Percentiles rank a stretch among this genome's conserved stretches.
phyloP scores from a whole-genome alignment of 2,888 invertebrate genomes.

The Strigamia transsilvanica region DNA sequence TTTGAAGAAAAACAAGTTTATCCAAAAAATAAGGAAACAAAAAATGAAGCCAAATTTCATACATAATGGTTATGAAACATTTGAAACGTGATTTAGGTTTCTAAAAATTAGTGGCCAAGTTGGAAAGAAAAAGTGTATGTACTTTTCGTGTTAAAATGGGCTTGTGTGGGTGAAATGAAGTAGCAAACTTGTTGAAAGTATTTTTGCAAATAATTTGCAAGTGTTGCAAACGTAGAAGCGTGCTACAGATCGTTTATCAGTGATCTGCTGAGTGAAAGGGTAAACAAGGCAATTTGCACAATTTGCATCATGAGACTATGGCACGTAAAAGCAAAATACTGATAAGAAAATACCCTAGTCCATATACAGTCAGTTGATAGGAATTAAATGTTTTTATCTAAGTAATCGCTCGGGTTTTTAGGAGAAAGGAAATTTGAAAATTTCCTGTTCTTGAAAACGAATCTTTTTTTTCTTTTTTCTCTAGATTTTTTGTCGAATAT shows the following conservation, averaged over 20 bases:
- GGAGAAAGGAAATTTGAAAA: constrained; percentile 31
- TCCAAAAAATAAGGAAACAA: background rate
- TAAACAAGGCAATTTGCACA: constrained; percentile 49
- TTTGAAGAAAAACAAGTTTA: constrained; percentile 12
- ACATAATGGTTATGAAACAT: no score
- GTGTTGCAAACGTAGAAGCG: constrained; percentile 25
- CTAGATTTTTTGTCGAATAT: background rate
- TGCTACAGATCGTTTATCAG: constrained; percentile 47
- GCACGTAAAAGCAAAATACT: constrained; percentile 32
- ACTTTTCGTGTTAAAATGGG: background rate
- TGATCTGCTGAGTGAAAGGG: constrained; percentile 48
- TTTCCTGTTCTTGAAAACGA: constrained; percentile 41
- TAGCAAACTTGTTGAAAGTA: background rate
- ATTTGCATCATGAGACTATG: constrained; percentile 45
- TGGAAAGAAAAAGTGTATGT: no score
- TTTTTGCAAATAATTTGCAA: constrained; percentile 15
- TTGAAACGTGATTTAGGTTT: no score
- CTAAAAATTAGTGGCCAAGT: no score
- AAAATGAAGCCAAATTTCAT: background rate
- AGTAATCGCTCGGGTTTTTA: constrained; percentile 13
- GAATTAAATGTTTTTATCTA: constrained; percentile 45
- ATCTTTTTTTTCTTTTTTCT: background rate
- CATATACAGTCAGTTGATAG: constrained; percentile 37
- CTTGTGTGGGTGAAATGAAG: no score
- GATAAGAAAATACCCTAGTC: constrained; percentile 31